Percentiles rank a stretch among this genome's conserved stretches.
Conservation (phyloP, 2,797 vertebrate genomes). For the Lagocephalus sceleratus region DNA sequence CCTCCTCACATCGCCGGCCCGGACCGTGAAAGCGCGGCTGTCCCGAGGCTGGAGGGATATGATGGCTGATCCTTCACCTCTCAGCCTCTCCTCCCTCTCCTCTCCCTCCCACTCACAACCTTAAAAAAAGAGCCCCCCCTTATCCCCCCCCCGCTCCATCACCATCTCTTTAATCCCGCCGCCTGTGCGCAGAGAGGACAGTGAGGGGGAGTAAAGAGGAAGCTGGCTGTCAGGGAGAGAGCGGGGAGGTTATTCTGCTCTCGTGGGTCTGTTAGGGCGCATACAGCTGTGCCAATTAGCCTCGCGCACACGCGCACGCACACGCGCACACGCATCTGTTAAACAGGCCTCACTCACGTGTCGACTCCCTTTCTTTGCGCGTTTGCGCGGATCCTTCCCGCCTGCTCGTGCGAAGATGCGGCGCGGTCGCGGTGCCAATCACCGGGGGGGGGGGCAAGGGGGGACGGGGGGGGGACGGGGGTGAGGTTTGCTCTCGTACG, state of each 20-base stretch:
- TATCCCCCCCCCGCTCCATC: slow-evolving; percentile 6
- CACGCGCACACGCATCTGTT: slow-evolving; percentile 21
- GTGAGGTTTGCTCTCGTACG: slow-evolving; percentile 49
- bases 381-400: slow-evolving; percentile 6
- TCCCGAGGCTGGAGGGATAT: slow-evolving; percentile 54
- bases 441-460: slow-evolving; percentile 30
- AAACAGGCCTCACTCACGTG: background rate
- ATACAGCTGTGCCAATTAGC: slow-evolving; percentile 68
- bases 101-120: slow-evolving; percentile 16
- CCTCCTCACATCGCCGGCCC: slow-evolving; percentile 48
- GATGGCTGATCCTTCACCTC: slow-evolving; percentile 67
- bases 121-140: slow-evolving; percentile 3
- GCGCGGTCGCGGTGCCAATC: slow-evolving; percentile 46
- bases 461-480: slow-evolving; percentile 35
- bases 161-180: slow-evolving; percentile 20
- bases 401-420: slow-evolving; percentile 4
- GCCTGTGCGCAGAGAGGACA: slow-evolving; percentile 32
- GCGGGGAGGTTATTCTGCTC: slow-evolving; percentile 68
- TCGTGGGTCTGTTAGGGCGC: slow-evolving; percentile 62
- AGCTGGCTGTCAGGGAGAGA: slow-evolving; percentile 50
- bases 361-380: background rate
- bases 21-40: slow-evolving; percentile 59
- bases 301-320: slow-evolving; percentile 12
- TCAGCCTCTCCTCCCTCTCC: slow-evolving; percentile 23
- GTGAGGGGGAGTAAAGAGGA: slow-evolving; percentile 40